Evolutionary conservation across 2,888 invertebrate species (phyloP).

Genomic region (Metallyticus violacea): DNA sequence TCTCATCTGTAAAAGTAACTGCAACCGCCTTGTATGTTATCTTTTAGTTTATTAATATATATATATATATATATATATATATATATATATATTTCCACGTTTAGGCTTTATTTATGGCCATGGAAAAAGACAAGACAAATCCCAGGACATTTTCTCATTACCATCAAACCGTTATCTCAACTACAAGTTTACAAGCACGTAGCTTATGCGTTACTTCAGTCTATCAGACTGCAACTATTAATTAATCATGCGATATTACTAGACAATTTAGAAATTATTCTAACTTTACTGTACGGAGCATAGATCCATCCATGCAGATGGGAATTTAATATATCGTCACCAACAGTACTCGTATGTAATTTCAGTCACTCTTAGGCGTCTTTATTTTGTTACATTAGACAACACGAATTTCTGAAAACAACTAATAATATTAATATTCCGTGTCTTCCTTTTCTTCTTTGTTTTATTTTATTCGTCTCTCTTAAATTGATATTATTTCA

Average conservation of each 20-base stretch:
- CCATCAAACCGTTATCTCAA: no score
- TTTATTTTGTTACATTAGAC: no score
- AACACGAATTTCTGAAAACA: no score
- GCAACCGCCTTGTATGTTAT: background rate
- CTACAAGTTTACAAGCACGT: no score
- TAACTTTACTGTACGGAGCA: background rate
- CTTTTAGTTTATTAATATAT: background rate
- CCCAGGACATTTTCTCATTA: background rate
- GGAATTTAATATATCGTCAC: background rate
- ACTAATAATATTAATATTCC: no score
- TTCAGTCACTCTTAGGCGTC: no score
- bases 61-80: background rate
- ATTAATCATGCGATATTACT: no score
- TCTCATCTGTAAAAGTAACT: background rate
- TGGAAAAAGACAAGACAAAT: background rate
- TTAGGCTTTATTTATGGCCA: background rate
- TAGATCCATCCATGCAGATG: background rate
- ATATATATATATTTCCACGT: background rate
- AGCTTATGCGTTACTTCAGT: no score
- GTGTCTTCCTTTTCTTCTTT: no score
- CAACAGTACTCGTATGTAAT: background rate
- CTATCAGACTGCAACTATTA: background rate
- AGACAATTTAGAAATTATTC: background rate
- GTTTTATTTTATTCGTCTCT: no score
- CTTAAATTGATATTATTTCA: no score